Percentiles rank a stretch among this genome's conserved stretches.
These are phyloP conservation scores for Rhynchopsitta pachyrhyncha DNA, from an alignment of 2,113 vertebrate species.

Conservation along the genomic window DNA sequence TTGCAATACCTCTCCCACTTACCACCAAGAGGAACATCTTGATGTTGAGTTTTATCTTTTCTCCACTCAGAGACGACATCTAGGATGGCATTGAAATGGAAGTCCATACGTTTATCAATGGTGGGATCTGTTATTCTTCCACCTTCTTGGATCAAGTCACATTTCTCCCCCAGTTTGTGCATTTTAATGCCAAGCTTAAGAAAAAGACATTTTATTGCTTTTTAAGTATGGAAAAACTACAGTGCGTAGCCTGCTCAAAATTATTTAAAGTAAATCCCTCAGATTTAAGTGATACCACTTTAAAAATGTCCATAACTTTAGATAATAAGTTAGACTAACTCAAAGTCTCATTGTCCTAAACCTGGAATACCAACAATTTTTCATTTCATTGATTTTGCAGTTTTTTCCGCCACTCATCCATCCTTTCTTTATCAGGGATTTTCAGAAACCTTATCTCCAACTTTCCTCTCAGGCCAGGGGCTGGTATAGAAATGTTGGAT, in stretches of 20 bases:
- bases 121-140: constrained; percentile 89
- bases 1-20: constrained; percentile 39
- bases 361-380: not conserved
- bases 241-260: not conserved
- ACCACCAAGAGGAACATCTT: constrained; percentile 94
- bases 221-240: constrained; percentile 39
- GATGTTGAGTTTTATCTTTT: constrained; percentile 94
- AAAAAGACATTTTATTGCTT: constrained; percentile 68
- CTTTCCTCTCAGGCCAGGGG: not conserved
- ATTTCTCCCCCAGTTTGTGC: constrained; percentile 92
- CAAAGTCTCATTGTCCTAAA: not conserved
- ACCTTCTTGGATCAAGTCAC: constrained; percentile 95
- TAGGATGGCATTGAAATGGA: constrained; percentile 98
- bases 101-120: constrained; percentile 99
- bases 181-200: constrained; percentile 91
- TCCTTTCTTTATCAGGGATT: not conserved
- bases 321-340: not conserved
- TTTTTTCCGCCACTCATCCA: not conserved
- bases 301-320: not conserved
- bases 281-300: not conserved
- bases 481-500: not conserved
- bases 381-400: not conserved
- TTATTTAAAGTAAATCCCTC: not conserved
- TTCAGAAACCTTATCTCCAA: not conserved
- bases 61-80: constrained; percentile 98